Conservation (phyloP, 2,888 invertebrate genomes). For the Melinaea marsaeus region DNA sequence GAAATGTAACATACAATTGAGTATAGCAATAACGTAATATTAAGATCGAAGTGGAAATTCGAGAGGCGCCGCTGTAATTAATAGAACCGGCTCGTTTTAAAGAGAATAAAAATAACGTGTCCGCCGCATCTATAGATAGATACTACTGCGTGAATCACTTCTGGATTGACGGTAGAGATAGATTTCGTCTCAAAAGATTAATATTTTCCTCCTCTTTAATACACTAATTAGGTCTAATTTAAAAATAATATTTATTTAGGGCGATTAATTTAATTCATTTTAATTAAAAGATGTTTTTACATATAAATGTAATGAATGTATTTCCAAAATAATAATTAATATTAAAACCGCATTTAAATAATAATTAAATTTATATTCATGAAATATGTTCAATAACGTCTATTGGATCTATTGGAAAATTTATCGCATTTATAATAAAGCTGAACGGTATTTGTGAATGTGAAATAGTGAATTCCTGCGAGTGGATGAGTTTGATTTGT, state of each 20-base stretch:
- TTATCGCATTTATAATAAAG: neutral
- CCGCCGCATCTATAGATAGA: constrained; percentile 20
- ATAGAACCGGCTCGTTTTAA: constrained; percentile 68
- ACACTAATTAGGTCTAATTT: too few species aligned
- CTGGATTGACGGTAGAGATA: constrained; percentile 1
- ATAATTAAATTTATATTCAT: neutral
- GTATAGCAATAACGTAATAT: too few species aligned
- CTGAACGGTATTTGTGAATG: neutral
- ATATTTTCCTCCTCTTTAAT: too few species aligned
- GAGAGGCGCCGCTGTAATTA: constrained; percentile 72
- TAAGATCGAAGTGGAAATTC: neutral
- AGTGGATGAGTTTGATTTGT: too few species aligned
- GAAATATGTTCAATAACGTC: neutral
- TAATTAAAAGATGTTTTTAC: too few species aligned
- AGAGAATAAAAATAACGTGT: constrained; percentile 70
- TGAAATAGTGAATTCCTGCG: too few species aligned
- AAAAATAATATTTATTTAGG: too few species aligned
- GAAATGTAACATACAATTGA: too few species aligned
- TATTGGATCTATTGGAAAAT: neutral
- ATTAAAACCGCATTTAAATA: neutral
- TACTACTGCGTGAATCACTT: constrained; percentile 37
- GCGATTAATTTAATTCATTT: too few species aligned
- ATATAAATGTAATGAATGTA: too few species aligned
- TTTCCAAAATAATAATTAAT: too few species aligned
- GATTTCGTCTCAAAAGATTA: neutral